These are phyloP conservation scores for Apus apus DNA, from an alignment of 2,113 vertebrate species.

Conservation along the genomic window DNA sequence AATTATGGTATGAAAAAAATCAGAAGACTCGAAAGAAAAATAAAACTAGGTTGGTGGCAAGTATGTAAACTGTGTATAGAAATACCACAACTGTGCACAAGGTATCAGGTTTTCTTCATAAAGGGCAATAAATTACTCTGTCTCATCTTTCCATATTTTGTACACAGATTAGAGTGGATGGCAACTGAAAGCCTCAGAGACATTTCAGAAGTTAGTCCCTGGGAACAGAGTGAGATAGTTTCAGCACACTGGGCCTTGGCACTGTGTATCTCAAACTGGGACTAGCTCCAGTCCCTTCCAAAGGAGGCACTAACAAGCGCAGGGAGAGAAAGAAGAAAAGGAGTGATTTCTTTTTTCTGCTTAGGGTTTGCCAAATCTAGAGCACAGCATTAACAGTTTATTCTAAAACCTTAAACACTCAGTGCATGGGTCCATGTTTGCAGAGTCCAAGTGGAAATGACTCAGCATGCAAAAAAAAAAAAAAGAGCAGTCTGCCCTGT, in stretches of 20 bases:
- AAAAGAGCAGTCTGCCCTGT: conserved; percentile 26
- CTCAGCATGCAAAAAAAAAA: conserved; percentile 48
- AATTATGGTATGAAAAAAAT: conserved; percentile 40
- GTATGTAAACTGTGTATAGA: conserved; percentile 21
- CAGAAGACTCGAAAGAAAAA: conserved; percentile 38
- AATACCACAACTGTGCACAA: conserved; percentile 31
- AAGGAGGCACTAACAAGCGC: background rate
- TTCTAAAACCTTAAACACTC: conserved; percentile 40
- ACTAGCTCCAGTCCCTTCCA: background rate
- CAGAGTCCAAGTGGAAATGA: conserved; percentile 64
- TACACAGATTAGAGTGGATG: conserved; percentile 34
- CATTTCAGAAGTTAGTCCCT: conserved; percentile 4
- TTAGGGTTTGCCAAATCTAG: conserved; percentile 1
- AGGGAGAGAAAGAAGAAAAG: background rate
- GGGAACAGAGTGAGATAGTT: background rate
- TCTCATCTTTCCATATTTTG: conserved; percentile 31
- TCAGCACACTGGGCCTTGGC: background rate
- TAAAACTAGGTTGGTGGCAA: conserved; percentile 30
- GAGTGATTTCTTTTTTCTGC: background rate
- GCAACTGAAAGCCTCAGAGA: conserved; percentile 17
- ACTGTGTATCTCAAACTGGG: background rate
- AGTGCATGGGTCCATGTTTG: conserved; percentile 22
- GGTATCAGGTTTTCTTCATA: conserved; percentile 48
- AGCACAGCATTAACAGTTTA: conserved; percentile 36
- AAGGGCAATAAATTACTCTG: conserved; percentile 45